Conservation (phyloP, 2,113 vertebrate species). For the Phycodurus eques region DNA sequence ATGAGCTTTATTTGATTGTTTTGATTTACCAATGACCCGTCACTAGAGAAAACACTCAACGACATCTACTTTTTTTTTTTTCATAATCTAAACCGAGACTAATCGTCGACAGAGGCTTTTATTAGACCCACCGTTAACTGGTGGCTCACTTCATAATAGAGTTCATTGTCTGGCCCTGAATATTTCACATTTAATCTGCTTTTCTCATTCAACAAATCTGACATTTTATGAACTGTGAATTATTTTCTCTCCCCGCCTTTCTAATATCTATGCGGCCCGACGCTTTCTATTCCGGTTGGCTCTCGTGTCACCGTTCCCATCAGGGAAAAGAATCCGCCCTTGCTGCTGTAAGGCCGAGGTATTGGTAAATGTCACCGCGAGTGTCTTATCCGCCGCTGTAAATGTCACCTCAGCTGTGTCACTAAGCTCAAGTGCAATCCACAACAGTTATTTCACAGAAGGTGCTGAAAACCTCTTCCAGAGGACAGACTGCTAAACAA, state of each 20-base stretch:
- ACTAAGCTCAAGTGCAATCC: conserved; percentile 27
- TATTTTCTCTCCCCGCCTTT: background rate
- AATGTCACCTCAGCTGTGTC: conserved; percentile 54
- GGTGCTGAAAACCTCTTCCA: conserved; percentile 20
- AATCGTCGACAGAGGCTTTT: conserved; percentile 2
- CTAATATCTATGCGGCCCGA: conserved; percentile 24
- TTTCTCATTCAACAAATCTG: conserved; percentile 15
- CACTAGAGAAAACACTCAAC: background rate
- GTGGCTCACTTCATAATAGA: conserved; percentile 32
- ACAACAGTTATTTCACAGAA: conserved; percentile 15
- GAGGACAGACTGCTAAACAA: conserved; percentile 10
- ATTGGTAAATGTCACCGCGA: conserved; percentile 63
- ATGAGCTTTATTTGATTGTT: background rate
- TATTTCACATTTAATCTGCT: conserved; percentile 39
- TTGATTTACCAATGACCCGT: background rate
- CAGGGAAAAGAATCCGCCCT: conserved; percentile 9
- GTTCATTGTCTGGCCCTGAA: conserved; percentile 21
- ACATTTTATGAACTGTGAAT: conserved; percentile 23
- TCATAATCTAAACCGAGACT: background rate
- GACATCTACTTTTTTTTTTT: background rate
- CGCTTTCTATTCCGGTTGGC: conserved; percentile 25
- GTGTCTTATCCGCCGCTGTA: conserved; percentile 52
- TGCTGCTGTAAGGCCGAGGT: conserved; percentile 23
- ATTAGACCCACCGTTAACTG: conserved; percentile 19
- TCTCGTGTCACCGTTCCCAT: conserved; percentile 5